Percentiles rank a stretch among this genome's conserved stretches.
Evolutionary conservation across 2,888 invertebrate species (phyloP).

Genomic region (Ceraclea dissimilis): DNA sequence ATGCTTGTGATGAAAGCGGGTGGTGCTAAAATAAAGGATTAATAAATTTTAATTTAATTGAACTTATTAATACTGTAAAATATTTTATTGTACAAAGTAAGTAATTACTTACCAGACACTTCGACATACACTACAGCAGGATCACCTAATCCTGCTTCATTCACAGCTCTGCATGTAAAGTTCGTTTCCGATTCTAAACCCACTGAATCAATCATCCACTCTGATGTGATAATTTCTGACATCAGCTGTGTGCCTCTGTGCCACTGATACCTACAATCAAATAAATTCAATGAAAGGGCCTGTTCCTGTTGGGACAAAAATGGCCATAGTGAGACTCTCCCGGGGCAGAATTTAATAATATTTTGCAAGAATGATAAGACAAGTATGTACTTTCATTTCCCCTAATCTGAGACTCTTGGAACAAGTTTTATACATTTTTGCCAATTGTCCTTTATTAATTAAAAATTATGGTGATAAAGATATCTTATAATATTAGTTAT

Average conservation of each 20-base stretch:
- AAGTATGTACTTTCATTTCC: too few species aligned
- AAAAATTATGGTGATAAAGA: too few species aligned
- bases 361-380: too few species aligned
- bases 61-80: background rate
- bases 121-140: conserved; percentile 61
- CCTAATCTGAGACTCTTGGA: too few species aligned
- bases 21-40: conserved; percentile 17
- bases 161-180: conserved; percentile 82
- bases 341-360: too few species aligned
- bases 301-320: background rate
- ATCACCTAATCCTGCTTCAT: conserved; percentile 74
- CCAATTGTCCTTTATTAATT: too few species aligned
- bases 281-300: background rate
- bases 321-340: too few species aligned
- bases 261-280: conserved; percentile 65
- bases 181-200: conserved; percentile 79
- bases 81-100: too few species aligned
- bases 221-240: conserved; percentile 64
- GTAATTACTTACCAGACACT: conserved; percentile 53
- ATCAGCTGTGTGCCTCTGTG: conserved; percentile 67
- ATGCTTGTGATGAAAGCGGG: conserved; percentile 21
- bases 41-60: background rate
- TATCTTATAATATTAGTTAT: too few species aligned
- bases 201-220: conserved; percentile 78
- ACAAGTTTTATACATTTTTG: too few species aligned